Evolutionary conservation across 1,140 invertebrate genomes (phyloP), one percentile per base, ranked within the genome.

Genomic region (Mizuhopecten yessoensis): DNA sequence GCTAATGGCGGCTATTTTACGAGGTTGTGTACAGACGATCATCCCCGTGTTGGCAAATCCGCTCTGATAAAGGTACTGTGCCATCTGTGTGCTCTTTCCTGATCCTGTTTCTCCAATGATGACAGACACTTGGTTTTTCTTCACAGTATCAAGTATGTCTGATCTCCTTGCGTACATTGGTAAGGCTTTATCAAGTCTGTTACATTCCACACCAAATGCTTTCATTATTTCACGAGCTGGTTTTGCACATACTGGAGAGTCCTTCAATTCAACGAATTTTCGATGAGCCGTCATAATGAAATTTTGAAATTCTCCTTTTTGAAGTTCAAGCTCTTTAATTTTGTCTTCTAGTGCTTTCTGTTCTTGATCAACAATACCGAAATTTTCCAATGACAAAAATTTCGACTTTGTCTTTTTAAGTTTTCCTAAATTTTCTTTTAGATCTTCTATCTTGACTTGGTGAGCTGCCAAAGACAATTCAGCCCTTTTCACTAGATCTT

Each of bases 21-120:
- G 87, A 13, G 96, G 96, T 90, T 96, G 96, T 33, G 96, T 96
- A 90, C 97, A 98, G 0, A 97, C 98, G 92, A 98, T 98, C 95
- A 98, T 98, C 20, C 98, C 98, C 95, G 98, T 97, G 15, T 90
- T 90, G 45, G 89, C 92, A 33, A 94, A 36, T 86, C 94, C 99
- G 57, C 93, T 93, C 34, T 95, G 92, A n/a, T 94, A 94, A 10
- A 96, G 33, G 87, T 96, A 96, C 91, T 96, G 95, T 7, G 91
- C 93, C 34, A 96, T 90, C 90, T 96, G 96, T n/a, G 96, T 96
- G 87, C 95, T 96, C 90, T 96, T 99, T 10, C 99, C 99, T 33
- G 98, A 99, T 0, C 99, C 99, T n/a, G 99, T 99, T 90, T 98
- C 98, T 87, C 99, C 99, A 97, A 99, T 98, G 90, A 99, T 98